Conservation (phyloP, 2,797 vertebrate genomes). For the Ispidina lecontei region DNA sequence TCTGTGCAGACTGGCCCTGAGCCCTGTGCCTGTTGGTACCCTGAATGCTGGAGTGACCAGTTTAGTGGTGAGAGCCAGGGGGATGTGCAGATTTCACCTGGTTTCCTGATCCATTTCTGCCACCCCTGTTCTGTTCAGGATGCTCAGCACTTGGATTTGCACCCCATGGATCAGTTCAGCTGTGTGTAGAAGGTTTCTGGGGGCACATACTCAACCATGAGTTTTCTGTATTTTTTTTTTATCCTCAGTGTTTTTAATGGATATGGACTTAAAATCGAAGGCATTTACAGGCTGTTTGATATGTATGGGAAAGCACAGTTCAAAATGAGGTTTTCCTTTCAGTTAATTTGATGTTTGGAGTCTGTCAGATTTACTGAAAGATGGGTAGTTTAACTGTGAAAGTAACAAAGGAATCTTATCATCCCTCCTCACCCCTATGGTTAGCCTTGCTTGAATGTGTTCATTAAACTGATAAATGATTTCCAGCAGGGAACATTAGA, state of each 20-base stretch:
- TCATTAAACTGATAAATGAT: slow-evolving; percentile 43
- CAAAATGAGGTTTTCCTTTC: slow-evolving; percentile 62
- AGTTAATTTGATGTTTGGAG: slow-evolving; percentile 61
- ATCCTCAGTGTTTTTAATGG: slow-evolving; percentile 22
- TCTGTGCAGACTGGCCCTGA: background rate
- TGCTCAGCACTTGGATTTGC: background rate
- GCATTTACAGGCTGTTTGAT: slow-evolving; percentile 54
- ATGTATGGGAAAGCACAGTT: slow-evolving; percentile 40
- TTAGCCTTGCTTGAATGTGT: slow-evolving; percentile 13
- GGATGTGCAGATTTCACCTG: background rate
- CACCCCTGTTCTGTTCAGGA: background rate
- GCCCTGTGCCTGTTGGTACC: background rate
- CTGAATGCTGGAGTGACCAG: background rate
- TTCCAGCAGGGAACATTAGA: slow-evolving; percentile 29
- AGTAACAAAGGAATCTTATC: slow-evolving; percentile 12
- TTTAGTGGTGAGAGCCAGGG: background rate
- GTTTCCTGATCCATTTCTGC: background rate
- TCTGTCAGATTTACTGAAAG: slow-evolving; percentile 54
- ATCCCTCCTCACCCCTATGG: slow-evolving; percentile 2
- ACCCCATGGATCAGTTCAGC: slow-evolving; percentile 31
- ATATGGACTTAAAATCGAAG: slow-evolving; percentile 53
- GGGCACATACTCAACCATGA: background rate
- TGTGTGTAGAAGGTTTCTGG: slow-evolving; percentile 19
- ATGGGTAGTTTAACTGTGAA: background rate
- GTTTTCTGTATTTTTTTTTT: background rate